Base-by-base conservation (phyloP, 2,888 invertebrate genomes). In the Stomorhina lunata region DNA sequence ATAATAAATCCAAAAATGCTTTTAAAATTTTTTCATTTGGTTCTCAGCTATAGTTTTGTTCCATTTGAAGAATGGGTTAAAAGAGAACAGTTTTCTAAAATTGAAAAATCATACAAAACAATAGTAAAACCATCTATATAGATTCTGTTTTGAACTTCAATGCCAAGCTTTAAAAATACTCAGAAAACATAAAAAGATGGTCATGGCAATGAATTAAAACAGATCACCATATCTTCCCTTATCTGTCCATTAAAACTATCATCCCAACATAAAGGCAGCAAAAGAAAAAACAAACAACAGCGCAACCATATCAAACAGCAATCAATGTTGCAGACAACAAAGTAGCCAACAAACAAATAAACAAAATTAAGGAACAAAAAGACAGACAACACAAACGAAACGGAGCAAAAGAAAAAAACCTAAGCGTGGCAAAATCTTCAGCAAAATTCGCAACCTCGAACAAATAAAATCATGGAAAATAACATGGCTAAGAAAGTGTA, bases 351-450 rank as follows among this genome's bases (percentile, higher is more conserved):
- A 17, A 63, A n/a, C 15, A 6, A 55, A n/a, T 20, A 17, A 63
- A n/a, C 15, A 6, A 65, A 20, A 43, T 22, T 3, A 43, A 45
- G 12, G 22, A 43, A 65, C 7, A 32, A 53, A n/a, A n/a, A n/a
- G n/a, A n/a, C 43, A 9, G 25, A 55, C 32, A 53, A 25, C 40
- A 5, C 25, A 2, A 40, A 29, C 45, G n/a, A 0, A 27, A 25
- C 48, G 12, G 7, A 7, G 48, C 22, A 2, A 12, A 59, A 34
- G 29, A 50, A n/a, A n/a, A n/a, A n/a, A n/a, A n/a, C n/a, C n/a
- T n/a, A n/a, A 72, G 72, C 32, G 63, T 71, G 72, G 66, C 72
- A 65, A 59, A 50, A 29, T 72, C 50, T 59, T 17, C 65, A 59
- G 66, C 59, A 63, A 59, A 40, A 15, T 25, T 72, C 40, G 22